A percentile compares a stretch with the other conserved stretches of the same genome.
These are phyloP conservation scores for Laticauda laticaudata DNA, from an alignment of 2,113 vertebrate species.

Conservation along the genomic window DNA sequence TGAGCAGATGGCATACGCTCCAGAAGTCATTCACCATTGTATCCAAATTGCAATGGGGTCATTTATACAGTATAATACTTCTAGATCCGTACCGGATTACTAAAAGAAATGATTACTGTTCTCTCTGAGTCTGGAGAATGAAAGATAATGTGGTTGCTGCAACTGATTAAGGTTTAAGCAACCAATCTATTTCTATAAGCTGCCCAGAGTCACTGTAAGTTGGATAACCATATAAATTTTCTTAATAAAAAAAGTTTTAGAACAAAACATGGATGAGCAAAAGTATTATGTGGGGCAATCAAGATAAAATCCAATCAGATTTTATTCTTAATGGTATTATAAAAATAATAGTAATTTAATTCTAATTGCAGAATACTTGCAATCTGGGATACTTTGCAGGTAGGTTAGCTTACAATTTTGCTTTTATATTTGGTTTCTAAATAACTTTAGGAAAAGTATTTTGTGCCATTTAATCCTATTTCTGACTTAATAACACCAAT, in stretches of 20 bases:
- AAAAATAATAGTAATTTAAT: background rate
- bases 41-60: background rate
- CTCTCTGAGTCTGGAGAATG: background rate
- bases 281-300: background rate
- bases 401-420: background rate
- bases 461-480: background rate
- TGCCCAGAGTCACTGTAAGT: no score
- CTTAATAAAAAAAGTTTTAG: background rate
- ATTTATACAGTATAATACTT: background rate
- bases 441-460: background rate
- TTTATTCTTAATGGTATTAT: background rate
- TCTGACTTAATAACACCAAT: background rate
- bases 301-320: background rate
- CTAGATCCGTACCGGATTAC: background rate
- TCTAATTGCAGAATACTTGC: background rate
- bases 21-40: background rate
- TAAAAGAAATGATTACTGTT: background rate
- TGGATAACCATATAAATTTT: background rate
- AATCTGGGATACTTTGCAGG: background rate
- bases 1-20: background rate
- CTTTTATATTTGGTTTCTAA: background rate
- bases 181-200: background rate
- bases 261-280: background rate
- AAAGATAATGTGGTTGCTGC: background rate
- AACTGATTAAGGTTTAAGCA: background rate